Base-by-base conservation (phyloP, 2,113 vertebrate genomes). In the Cariama cristata region DNA sequence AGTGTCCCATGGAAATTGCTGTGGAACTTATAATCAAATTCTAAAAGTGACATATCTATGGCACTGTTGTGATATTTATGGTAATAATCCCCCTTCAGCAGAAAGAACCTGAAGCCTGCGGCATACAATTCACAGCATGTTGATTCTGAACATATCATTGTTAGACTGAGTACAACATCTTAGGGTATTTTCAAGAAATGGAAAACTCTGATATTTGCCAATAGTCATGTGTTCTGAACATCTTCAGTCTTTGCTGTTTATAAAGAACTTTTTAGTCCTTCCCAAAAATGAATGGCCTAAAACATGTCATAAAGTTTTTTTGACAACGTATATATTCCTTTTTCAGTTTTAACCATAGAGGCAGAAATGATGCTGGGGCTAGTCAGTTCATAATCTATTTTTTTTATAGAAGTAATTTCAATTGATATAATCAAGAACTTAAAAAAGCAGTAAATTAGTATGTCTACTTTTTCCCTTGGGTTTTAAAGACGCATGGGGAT, bases 351-450 rank as follows among this genome's bases (percentile, higher is more conserved):
- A 68, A 50, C 8, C 12, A 63, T 5, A 38, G 32, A 49, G 86
- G 19, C 3, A 68, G 66, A 90, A 74, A 32, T 4, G 16, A 55
- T 11, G 1, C 2, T 33, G 2, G 2, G 6, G 3, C 6, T 80
- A 30, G 16, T 18, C 6, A 3, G 58, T 40, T 79, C 1, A 2
- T 35, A 1, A 3, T 53, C 9, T 32, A 3, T n/a, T 19, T 58
- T 52, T 71, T 74, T 49, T 32, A 24, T 63, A 49, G 12, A 38
- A 44, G 6, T 38, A 62, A 91, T 66, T 86, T 18, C 6, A 63
- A 55, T 72, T 84, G 91, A 63, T 3, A 12, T 28, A 69, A 77
- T 40, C 12, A 72, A 50, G 12, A 62, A 50, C 35, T 53, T 49
- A 81, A 77, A 8, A 81, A 88, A 90, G 8, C 14, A 81, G 42